Base-by-base conservation (phyloP, 2,888 invertebrate genomes). In the Griposia aprilina region DNA sequence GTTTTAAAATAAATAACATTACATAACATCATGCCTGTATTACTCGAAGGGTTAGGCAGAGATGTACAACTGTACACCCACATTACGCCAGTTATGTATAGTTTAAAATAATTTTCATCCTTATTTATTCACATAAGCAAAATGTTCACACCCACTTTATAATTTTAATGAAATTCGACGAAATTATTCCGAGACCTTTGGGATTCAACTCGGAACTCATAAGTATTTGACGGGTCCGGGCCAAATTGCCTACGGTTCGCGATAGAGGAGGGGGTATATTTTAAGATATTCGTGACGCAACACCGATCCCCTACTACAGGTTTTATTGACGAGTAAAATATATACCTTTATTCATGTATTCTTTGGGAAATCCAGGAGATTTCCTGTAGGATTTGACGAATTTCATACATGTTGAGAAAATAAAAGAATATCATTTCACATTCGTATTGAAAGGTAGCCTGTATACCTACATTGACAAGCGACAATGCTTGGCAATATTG, bases 221-320 rank as follows among this genome's bases (percentile, higher is more conserved):
- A 74, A 82, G 85, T 73, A 83, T 80, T 87, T 81, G 83, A 76
- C 78, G 79, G 73, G 67, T 66, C 62, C 62, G n/a, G 36, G 41
- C n/a, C 26, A 85, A 78, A 85, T 83, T 85, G 80, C 71, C 65
- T 63, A 45, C 62, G 74, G 71, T 74, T 79, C 70, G 26, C 36
- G 72, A 52, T 57, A 15, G 60, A 63, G 69, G 45, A 20, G 52
- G 75, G n/a, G 50, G 41, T 17, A 48, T 79, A 71, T 82, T 81
- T 83, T 63, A 69, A 76, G 76, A 78, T 75, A 68, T 76, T 71
- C 67, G 87, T 85, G 78, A 87, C 87, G 85, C 23, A 74, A 81
- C 50, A 60, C 30, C 26, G 52, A 62, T 41, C 85, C 83, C 79
- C 62, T 87, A 87, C 87, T 48, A 85, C 30, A 30, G 60, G 17